Percentiles rank a stretch among this genome's conserved stretches.
Conservation (phyloP, 2,113 vertebrate genomes). For the Patagioenas fasciata region DNA sequence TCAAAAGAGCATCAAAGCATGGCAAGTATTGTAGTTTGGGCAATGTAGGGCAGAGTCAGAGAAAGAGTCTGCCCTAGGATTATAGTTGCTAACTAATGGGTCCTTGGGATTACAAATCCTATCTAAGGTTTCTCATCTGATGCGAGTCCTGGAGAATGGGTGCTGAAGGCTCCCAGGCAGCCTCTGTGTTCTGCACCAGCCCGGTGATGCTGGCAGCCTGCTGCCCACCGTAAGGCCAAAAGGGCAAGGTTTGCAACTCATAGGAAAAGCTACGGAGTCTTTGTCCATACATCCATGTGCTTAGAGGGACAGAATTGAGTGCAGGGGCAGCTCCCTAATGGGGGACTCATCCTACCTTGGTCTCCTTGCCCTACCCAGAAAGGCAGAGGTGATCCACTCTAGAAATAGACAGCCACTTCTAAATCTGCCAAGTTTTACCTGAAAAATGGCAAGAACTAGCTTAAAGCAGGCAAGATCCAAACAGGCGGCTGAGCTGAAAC, state of each 20-base stretch:
- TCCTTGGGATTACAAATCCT: background rate
- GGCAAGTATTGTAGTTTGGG: background rate
- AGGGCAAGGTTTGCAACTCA: background rate
- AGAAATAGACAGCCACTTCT: background rate
- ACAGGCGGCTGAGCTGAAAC: background rate
- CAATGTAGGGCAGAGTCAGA: background rate
- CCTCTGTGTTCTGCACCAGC: background rate
- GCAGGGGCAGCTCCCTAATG: background rate
- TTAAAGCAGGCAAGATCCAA: background rate
- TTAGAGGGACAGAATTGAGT: background rate
- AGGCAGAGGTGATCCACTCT: background rate
- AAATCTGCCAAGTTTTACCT: background rate
- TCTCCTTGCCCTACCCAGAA: background rate
- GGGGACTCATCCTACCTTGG: background rate
- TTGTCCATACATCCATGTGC: background rate
- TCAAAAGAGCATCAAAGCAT: background rate
- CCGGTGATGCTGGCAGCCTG: background rate
- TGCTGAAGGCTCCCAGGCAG: background rate
- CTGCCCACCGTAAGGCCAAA: background rate
- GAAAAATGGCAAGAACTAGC: background rate
- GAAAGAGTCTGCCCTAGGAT: background rate
- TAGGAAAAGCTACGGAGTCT: background rate
- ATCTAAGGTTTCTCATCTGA: background rate
- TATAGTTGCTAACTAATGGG: background rate
- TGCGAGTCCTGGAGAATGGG: accelerated